Conservation (phyloP, 2,113 vertebrate genomes). For the Caretta caretta region DNA sequence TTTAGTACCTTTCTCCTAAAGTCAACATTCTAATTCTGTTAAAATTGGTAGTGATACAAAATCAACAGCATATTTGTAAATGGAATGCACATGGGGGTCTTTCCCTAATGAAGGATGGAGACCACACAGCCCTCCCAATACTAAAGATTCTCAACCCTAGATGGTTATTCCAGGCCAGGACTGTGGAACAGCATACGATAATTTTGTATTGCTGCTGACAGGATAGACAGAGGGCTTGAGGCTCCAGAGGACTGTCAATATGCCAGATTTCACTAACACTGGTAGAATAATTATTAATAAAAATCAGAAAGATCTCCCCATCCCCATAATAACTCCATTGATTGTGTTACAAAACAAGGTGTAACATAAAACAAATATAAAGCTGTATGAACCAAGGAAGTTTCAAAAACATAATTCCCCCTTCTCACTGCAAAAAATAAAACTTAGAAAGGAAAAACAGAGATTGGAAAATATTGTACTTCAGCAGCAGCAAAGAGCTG, state of each 20-base stretch:
- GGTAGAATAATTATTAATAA: background rate
- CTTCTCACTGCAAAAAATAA: background rate
- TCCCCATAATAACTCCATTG: background rate
- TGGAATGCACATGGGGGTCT: background rate
- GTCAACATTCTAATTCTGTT: background rate
- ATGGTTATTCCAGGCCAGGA: background rate
- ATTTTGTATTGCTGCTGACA: background rate
- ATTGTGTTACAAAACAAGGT: background rate
- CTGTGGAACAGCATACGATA: background rate
- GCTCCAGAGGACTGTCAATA: background rate
- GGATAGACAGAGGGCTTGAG: background rate
- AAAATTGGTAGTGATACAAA: background rate
- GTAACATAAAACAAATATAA: background rate
- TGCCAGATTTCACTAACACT: background rate
- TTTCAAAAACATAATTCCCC: background rate
- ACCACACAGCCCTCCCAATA: background rate
- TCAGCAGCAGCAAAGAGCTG: background rate
- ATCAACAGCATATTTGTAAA: background rate
- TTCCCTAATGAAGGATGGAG: background rate
- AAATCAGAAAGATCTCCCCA: background rate
- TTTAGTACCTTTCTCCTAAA: slow-evolving; percentile 7
- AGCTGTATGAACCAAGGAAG: background rate
- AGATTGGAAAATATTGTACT: background rate
- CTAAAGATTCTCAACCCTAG: slow-evolving; percentile 20
- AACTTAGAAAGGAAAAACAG: background rate